Base-by-base conservation (phyloP, 1,140 invertebrate genomes). In the Camponotus vicinus region DNA sequence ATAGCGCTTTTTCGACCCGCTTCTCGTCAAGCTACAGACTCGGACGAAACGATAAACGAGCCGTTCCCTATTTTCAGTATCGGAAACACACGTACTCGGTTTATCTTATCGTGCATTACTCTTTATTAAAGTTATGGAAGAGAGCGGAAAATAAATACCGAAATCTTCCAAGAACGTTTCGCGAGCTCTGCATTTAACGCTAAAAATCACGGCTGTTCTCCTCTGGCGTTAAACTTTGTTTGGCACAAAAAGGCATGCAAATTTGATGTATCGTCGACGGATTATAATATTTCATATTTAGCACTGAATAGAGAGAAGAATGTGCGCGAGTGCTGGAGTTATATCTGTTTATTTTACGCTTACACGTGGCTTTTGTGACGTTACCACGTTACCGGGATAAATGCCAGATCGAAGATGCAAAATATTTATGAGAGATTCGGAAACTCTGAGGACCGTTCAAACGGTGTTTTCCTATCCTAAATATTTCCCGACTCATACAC, bases 61-160 rank as follows among this genome's bases (percentile, higher is more conserved):
- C 13, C 55, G 67, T 52, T 75, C 69, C 13, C 32, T 63, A 63
- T 45, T 83, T 83, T 83, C 55, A 49, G 18, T 73, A 64, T 73
- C 79, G 69, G 27, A 59, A 67, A 66, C n/a, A 34, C 63, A 34
- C 63, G n/a, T 32, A 34, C 45, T 40, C 55, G 40, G 8, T 37
- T 75, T 83, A 83, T 83, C 79, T 73, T 75, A 83, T 73, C 79
- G 69, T 32, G 69, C 9, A 21, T 45, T 21, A 32, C 18, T 83
- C 69, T 59, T 83, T 73, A 82, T 59, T 63, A 45, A 45, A 71
- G 18, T 32, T 13, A 71, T 34, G 18, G 40, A 61, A 66, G 49
- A 61, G 18, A 73, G 49, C 45, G 63, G 45, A 40, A 73, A 45
- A 82, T 59, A 71, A 83, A 83, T 9, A 49, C 13, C 42, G 52